A percentile compares a stretch with the other conserved stretches of the same genome.
These are phyloP conservation scores for Meloidogyne hapla DNA, from an alignment of 1,140 invertebrate species.

Conservation along the genomic window DNA sequence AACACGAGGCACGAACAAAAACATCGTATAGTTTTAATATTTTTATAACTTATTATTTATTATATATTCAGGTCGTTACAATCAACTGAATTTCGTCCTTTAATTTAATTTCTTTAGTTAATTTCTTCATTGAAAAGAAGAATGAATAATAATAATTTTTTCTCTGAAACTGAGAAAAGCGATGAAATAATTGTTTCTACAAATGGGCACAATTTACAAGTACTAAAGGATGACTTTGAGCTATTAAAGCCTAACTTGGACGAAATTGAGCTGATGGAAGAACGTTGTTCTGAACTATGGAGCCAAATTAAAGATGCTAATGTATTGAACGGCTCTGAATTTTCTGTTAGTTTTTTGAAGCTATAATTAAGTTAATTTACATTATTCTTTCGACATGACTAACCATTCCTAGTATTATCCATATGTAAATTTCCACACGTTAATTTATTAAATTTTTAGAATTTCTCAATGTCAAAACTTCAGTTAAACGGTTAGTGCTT, in stretches of 20 bases:
- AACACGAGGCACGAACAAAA: no score
- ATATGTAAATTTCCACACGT: no score
- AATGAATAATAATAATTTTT: background rate
- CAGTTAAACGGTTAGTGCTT: background rate
- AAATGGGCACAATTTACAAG: background rate
- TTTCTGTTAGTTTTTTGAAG: conserved; percentile 9
- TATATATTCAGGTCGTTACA: background rate
- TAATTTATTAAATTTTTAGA: background rate
- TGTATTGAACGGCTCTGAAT: conserved; percentile 9
- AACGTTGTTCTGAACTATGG: conserved; percentile 23
- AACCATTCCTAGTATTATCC: no score
- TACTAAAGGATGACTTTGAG: background rate
- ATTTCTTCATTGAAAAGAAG: background rate
- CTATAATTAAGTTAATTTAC: background rate
- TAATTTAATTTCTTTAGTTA: no score
- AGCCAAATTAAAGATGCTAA: conserved; percentile 17
- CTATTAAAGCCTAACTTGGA: background rate
- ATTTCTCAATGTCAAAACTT: background rate
- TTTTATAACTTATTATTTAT: background rate
- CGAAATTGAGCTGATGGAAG: conserved; percentile 4
- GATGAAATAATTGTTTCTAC: background rate
- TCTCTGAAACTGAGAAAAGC: background rate
- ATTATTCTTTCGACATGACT: no score
- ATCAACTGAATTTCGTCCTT: background rate
- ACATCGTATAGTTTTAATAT: no score